Conservation (phyloP, 30 jellyfish, hydroid and myxozoan genomes). For the Pelagia noctiluca region DNA sequence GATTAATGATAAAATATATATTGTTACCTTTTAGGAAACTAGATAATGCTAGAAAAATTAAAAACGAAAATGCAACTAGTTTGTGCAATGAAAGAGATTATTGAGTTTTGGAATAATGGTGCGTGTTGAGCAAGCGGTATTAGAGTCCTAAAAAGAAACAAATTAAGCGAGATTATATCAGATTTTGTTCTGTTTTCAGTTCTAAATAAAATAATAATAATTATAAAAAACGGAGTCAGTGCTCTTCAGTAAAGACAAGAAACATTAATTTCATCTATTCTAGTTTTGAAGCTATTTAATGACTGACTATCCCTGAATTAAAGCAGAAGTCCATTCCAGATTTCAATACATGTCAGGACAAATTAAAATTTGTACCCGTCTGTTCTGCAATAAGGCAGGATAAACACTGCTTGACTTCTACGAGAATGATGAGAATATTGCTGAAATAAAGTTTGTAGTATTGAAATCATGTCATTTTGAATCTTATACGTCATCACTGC, state of each 20-base stretch:
- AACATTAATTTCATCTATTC: neutral
- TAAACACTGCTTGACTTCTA: slow-evolving; percentile 1
- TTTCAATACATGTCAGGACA: neutral
- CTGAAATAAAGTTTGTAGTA: no score
- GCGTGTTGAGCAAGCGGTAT: neutral
- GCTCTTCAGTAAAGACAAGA: neutral
- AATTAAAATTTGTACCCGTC: neutral
- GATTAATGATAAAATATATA: no score
- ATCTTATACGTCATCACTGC: no score
- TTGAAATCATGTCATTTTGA: no score
- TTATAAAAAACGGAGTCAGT: neutral
- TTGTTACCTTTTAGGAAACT: no score
- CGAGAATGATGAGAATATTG: no score
- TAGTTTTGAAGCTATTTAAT: neutral
- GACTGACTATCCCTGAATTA: neutral
- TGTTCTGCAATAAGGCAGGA: neutral
- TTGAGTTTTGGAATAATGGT: no score
- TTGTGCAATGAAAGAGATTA: no score
- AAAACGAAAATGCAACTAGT: no score
- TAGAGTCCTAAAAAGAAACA: neutral
- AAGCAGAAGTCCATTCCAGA: neutral
- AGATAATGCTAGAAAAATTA: no score
- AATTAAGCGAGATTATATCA: neutral
- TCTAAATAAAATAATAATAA: no score
- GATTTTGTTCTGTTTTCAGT: neutral